Percentiles rank a stretch among this genome's conserved stretches.
These are phyloP conservation scores for Belgica antarctica DNA, from an alignment of 2,888 invertebrate species.

Conservation along the genomic window DNA sequence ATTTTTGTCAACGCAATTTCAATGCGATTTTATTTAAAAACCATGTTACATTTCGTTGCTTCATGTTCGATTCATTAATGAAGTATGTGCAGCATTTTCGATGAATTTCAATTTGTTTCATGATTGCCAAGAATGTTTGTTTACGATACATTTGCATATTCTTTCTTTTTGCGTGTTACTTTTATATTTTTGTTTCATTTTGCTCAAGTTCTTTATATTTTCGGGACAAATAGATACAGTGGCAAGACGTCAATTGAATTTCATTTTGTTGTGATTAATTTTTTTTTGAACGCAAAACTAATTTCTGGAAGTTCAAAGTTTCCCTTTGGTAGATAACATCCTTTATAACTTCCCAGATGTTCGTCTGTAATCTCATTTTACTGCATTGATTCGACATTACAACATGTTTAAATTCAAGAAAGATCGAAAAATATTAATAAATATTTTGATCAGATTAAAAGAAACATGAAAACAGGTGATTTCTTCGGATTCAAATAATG, in stretches of 20 bases:
- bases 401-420: not conserved
- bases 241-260: no score
- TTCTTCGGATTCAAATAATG: constrained; percentile 28
- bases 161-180: not conserved
- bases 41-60: constrained; percentile 40
- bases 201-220: no score
- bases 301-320: no score
- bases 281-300: no score
- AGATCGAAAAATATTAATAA: constrained; percentile 27
- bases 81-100: constrained; percentile 42
- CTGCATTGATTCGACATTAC: not conserved
- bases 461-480: constrained; percentile 39
- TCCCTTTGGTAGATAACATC: no score
- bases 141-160: constrained; percentile 40
- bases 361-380: not conserved
- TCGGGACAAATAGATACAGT: no score
- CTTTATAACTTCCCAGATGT: no score
- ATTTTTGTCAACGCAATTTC: constrained; percentile 40
- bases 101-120: constrained; percentile 43
- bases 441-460: constrained; percentile 42
- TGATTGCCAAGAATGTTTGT: constrained; percentile 42
- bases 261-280: no score
- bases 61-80: constrained; percentile 43
- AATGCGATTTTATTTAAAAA: constrained; percentile 22
- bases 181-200: not conserved